phyloP scores from a whole-genome alignment of 2,113 vertebrate species.

The Cryptotis parvus region DNA sequence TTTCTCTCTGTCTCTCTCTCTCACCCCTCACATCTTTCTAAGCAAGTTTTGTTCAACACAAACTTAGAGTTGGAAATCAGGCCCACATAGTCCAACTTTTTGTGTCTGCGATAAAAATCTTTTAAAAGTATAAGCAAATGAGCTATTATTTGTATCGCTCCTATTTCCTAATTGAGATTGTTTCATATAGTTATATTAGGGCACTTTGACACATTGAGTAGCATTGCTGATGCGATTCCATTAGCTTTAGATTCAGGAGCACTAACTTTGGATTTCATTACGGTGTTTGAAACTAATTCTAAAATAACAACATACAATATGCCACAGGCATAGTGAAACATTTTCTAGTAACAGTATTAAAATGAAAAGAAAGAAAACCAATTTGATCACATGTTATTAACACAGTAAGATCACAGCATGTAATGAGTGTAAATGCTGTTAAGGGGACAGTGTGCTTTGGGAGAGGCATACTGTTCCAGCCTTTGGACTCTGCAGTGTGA shows the following conservation, averaged over 20 bases:
- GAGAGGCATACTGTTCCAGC: neutral
- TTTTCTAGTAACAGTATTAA: neutral
- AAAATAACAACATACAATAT: neutral
- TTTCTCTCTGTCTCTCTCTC: too few relatives aligned
- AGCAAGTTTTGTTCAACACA: too few relatives aligned
- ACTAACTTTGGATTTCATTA: slow-evolving; percentile 10
- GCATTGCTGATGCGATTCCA: neutral
- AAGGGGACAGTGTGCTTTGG: neutral
- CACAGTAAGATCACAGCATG: neutral
- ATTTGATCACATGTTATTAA: slow-evolving; percentile 48
- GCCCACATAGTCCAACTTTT: neutral
- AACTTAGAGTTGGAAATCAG: neutral
- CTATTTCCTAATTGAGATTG: slow-evolving; percentile 28
- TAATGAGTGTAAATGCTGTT: slow-evolving; percentile 3
- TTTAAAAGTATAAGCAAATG: neutral
- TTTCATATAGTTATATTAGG: neutral
- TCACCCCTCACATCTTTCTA: too few relatives aligned
- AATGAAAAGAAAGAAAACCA: slow-evolving; percentile 18
- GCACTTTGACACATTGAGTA: neutral
- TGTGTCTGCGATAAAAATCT: neutral
- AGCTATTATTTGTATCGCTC: neutral
- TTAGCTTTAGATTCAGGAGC: slow-evolving; percentile 4
- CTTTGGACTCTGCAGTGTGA: neutral
- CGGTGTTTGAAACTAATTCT: slow-evolving; percentile 13
- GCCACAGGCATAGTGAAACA: neutral